These are phyloP conservation scores for Salmo trutta DNA, from an alignment of 2,797 vertebrate species.

Conservation along the genomic window DNA sequence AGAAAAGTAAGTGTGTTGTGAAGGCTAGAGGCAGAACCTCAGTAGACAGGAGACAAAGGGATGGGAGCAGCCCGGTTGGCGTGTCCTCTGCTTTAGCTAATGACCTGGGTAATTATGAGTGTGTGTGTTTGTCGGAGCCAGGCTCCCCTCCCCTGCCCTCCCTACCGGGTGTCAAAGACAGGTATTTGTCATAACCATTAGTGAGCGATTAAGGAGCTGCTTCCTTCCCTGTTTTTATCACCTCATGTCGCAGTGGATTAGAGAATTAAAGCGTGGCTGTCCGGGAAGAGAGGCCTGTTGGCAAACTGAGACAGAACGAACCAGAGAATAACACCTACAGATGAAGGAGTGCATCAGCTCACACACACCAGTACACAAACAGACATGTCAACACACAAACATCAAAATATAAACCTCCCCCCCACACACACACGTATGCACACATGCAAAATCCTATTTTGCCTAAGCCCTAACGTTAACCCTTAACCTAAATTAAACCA, in stretches of 20 bases:
- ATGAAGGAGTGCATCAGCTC: slow-evolving; percentile 22
- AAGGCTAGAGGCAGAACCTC: background rate
- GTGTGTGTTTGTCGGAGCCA: slow-evolving; percentile 21
- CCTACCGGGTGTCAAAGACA: slow-evolving; percentile 51
- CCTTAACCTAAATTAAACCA: too few relatives aligned
- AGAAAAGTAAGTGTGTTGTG: slow-evolving; percentile 22
- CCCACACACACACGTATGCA: slow-evolving; percentile 15
- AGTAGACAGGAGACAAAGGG: background rate
- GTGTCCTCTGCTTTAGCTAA: slow-evolving; percentile 36
- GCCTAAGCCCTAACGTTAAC: too few relatives aligned
- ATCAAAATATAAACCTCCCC: slow-evolving; percentile 17
- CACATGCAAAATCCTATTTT: background rate
- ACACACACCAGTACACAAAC: background rate
- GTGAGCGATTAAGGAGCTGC: slow-evolving; percentile 65
- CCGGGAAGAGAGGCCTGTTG: slow-evolving; percentile 39
- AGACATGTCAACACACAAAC: slow-evolving; percentile 37
- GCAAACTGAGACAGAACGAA: slow-evolving; percentile 38
- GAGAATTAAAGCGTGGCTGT: slow-evolving; percentile 71
- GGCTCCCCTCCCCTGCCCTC: slow-evolving; percentile 8
- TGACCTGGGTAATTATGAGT: slow-evolving; percentile 64
- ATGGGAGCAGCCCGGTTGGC: background rate
- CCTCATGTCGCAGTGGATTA: slow-evolving; percentile 68
- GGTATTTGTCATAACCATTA: slow-evolving; percentile 73
- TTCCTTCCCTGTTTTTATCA: slow-evolving; percentile 64
- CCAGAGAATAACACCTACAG: slow-evolving; percentile 44